Base-by-base conservation (phyloP, 2,113 vertebrate genomes). In the Syrrhaptes paradoxus region DNA sequence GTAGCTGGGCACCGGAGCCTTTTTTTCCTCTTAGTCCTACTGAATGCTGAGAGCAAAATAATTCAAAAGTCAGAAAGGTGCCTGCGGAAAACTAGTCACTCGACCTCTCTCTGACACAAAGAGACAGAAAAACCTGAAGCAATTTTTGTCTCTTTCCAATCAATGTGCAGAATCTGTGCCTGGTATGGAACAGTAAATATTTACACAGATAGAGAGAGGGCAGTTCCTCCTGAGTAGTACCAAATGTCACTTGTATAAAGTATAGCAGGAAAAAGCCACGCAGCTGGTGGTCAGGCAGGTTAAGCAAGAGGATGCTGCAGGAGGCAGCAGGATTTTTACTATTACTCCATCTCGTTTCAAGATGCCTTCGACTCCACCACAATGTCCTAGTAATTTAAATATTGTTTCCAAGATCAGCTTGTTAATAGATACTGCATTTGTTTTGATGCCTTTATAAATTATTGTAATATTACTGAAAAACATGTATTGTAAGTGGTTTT, bases 361-460 rank as follows among this genome's bases (percentile, higher is more conserved):
- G 78, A 95, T 96, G 96, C 96, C 96, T 97, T 97, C 74, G 36
- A 31, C 87, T 75, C 91, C 84, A 93, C 80, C 77, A 59, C 28
- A 65, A 49, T 12, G 29, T 94, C 90, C 76, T 67, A 36, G 28
- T 85, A 93, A 88, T 90, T 85, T 65, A 96, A 93, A 31, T 48
- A 34, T 13, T 89, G 70, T 87, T 83, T 85, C 84, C 46, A 28
- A 71, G 83, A 93, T 91, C 89, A 95, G 85, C 75, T 72, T 95
- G 92, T 95, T 89, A 72, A 93, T 63, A 92, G 54, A 77, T 81
- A 86, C 79, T 76, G 68, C 48, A 71, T 77, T 89, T 93, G 74
- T 91, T 94, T 95, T 79, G 74, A 95, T 95, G 94, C 80, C 73
- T 96, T 95, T 65, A 96, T 97, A 97, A 97, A 96, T 97, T 97